Conservation (phyloP, 2,113 vertebrate genomes). For the Hippoglossus stenolepis region DNA sequence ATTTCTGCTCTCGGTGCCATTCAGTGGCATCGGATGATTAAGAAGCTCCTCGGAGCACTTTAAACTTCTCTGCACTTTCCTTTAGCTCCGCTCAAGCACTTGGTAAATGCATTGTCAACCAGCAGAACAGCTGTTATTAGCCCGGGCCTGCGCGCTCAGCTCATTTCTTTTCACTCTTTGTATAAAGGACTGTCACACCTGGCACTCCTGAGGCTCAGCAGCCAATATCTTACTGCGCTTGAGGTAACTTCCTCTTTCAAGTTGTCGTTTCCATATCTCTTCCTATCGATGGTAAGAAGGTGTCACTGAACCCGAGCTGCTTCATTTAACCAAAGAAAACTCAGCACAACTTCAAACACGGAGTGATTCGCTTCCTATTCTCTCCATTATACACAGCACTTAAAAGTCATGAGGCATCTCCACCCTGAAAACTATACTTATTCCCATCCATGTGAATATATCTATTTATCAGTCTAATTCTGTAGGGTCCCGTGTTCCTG, state of each 20-base stretch:
- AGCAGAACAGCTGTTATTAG: slow-evolving; percentile 14
- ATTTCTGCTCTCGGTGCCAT: slow-evolving; percentile 36
- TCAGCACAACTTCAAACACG: background rate
- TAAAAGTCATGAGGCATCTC: background rate
- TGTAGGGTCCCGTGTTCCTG: no score
- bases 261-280: background rate
- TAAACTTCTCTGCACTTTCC: slow-evolving; percentile 32
- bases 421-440: no score
- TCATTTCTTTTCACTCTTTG: slow-evolving; percentile 15
- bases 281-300: no score
- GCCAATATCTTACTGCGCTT: background rate
- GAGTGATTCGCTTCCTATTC: background rate
- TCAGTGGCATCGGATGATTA: slow-evolving; percentile 34
- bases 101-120: slow-evolving; percentile 29
- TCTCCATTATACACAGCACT: background rate
- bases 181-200: slow-evolving; percentile 6
- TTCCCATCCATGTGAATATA: no score
- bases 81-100: slow-evolving; percentile 17
- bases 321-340: background rate
- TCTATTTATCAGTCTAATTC: no score
- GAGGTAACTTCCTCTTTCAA: background rate
- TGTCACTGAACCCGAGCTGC: no score
- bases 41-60: slow-evolving; percentile 31
- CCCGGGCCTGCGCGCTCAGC: slow-evolving; percentile 4
- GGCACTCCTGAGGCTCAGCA: background rate